phyloP scores from a whole-genome alignment of 2,888 invertebrate genomes.

The Luperina testacea region DNA sequence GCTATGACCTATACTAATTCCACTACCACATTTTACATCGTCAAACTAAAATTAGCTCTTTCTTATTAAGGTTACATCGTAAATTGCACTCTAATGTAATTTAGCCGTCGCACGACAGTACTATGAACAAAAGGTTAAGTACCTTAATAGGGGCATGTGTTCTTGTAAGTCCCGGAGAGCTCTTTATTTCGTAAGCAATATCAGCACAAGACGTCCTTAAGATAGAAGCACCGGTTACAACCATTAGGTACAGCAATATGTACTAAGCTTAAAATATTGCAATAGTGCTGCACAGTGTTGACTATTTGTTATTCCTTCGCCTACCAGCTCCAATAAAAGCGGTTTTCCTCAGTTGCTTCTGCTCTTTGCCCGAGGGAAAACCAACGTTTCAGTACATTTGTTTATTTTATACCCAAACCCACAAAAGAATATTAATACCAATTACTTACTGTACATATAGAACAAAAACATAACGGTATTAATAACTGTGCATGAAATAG shows the following conservation, averaged over 20 bases:
- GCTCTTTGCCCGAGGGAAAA: conserved; percentile 56
- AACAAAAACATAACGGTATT: conserved; percentile 24
- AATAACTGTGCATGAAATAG: conserved; percentile 20
- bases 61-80: conserved; percentile 17
- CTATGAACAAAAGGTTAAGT: conserved; percentile 1
- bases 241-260: conserved; percentile 45
- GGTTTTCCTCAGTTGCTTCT: conserved; percentile 56
- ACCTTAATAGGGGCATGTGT: conserved; percentile 10
- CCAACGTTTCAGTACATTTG: conserved; percentile 47
- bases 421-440: conserved; percentile 51
- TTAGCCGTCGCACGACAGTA: conserved; percentile 23
- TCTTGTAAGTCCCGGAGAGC: background rate
- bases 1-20: conserved; percentile 68
- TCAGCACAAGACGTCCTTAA: conserved; percentile 29
- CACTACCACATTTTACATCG: conserved; percentile 55
- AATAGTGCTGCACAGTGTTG: conserved; percentile 63
- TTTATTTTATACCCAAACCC: conserved; percentile 55
- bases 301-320: conserved; percentile 62
- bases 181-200: conserved; percentile 27
- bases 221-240: conserved; percentile 21
- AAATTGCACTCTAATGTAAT: conserved; percentile 12
- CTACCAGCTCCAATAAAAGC: conserved; percentile 61
- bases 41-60: conserved; percentile 35
- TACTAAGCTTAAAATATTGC: conserved; percentile 57
- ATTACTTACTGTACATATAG: conserved; percentile 30